Base-by-base conservation (phyloP, 1,140 invertebrate species). In the Nautilus pompilius region DNA sequence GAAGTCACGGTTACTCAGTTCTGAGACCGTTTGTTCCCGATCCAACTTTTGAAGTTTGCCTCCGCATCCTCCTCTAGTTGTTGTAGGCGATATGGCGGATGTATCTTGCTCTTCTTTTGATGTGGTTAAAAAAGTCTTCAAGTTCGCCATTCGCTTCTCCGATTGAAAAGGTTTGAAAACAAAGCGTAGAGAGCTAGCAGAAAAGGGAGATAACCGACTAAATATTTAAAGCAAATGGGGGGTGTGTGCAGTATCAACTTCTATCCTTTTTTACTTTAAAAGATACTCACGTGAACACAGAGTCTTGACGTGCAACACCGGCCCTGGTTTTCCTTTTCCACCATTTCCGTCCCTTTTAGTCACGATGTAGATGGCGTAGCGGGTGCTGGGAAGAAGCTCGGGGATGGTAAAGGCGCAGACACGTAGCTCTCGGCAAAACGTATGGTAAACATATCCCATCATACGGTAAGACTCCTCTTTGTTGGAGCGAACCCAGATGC, bases 351-450 rank as follows among this genome's bases (percentile, higher is more conserved):
- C 68, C 41, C 75, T 56, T 17, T 70, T 46, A 2, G 66, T 68
- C 0, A 72, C 62, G n/a, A 79, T 66, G 55, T 72, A 70, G 22
- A 79, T 66, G 26, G 67, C 68, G 62, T 77, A 77, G 26, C 68
- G 65, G 10, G 74, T 74, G 58, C 75, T 72, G n/a, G 77, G 73
- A 29, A 61, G 33, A 3, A 79, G 65, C 48, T 74, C 69, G 0
- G 54, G 67, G 15, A 77, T 26, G 3, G 68, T 69, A 49, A 66
- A 74, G 33, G 63, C 62, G 67, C 77, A 79, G 32, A 46, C 55
- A 5, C 48, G 29, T 24, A 60, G 68, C 29, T 63, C 61, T 10
- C 65, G 56, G 61, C 77, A 79, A 26, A 71, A 69, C n/a, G 72
- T 61, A 57, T 79, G 66, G 26, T 69, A 69, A 3, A 75, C 72